A percentile compares a stretch with the other conserved stretches of the same genome.
Evolutionary conservation across 2,888 invertebrate species (phyloP).

Genomic region (Cerceris ruficornis): DNA sequence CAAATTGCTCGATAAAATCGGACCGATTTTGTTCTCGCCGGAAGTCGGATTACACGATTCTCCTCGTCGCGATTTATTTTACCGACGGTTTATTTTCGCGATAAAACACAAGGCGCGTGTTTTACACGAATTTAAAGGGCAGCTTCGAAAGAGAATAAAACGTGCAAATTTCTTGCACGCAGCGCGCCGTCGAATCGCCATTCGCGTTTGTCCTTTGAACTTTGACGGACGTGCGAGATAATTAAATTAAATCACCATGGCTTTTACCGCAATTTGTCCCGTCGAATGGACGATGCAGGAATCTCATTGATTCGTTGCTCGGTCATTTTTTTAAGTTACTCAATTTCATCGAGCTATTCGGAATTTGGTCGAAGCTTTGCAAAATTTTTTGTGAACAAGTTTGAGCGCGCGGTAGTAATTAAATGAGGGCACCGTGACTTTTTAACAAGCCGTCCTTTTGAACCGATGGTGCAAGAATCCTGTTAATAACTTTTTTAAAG

Average conservation of each 20-base stretch:
- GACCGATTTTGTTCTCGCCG: constrained; percentile 30
- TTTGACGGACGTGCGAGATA: constrained; percentile 24
- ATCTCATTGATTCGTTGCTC: background rate
- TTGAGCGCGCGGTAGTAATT: too few relatives aligned
- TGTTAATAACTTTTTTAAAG: too few relatives aligned
- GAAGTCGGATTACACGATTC: background rate
- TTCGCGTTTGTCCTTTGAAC: constrained; percentile 24
- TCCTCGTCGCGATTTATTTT: background rate
- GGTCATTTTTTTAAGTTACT: background rate
- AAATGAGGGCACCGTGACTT: too few relatives aligned
- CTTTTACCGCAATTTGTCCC: background rate
- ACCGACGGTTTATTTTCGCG: background rate
- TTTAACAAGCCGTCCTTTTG: too few relatives aligned
- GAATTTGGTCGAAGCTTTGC: too few relatives aligned
- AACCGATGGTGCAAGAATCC: too few relatives aligned
- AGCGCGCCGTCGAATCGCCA: too few relatives aligned
- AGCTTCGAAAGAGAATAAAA: background rate
- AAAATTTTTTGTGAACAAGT: too few relatives aligned
- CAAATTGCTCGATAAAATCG: constrained; percentile 27
- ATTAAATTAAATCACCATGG: background rate
- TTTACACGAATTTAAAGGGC: background rate
- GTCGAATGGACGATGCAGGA: background rate
- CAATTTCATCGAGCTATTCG: too few relatives aligned
- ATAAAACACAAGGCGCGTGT: background rate
- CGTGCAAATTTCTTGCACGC: too few relatives aligned